Evolutionary conservation across 1,140 invertebrate genomes (phyloP).

Genomic region (Scaptomyza pallida): DNA sequence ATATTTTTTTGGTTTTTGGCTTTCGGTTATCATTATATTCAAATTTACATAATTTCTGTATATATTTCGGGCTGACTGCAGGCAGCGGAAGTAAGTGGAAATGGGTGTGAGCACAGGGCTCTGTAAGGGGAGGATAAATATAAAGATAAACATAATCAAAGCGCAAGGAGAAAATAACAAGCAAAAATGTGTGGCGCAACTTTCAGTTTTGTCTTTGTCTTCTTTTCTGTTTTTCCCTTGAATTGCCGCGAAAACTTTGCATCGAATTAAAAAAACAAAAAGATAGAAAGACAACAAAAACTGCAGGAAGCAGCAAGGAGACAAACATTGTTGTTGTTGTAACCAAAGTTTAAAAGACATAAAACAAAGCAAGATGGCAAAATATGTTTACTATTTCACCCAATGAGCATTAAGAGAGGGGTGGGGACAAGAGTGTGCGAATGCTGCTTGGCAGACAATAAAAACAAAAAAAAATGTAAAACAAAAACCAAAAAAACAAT

Average conservation of each 20-base stretch:
- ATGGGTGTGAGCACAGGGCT: neutral
- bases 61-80: constrained; percentile 56
- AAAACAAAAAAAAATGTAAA: neutral
- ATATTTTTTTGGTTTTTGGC: constrained; percentile 20
- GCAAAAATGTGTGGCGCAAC: constrained; percentile 56
- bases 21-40: constrained; percentile 72
- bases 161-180: constrained; percentile 56
- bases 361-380: constrained; percentile 61
- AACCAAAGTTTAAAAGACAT: constrained; percentile 67
- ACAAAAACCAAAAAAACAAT: neutral
- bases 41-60: constrained; percentile 78
- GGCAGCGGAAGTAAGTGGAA: neutral
- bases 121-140: constrained; percentile 27
- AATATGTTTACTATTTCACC: constrained; percentile 65
- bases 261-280: constrained; percentile 61
- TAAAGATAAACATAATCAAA: constrained; percentile 74
- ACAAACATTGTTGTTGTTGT: constrained; percentile 22
- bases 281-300: constrained; percentile 14
- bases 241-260: constrained; percentile 54
- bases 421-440: too few relatives aligned
- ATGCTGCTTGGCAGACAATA: neutral
- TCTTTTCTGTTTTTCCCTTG: constrained; percentile 4
- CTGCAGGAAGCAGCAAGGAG: constrained; percentile 21
- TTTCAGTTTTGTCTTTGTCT: constrained; percentile 24
- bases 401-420: constrained; percentile 16